Conservation (phyloP, 1,140 invertebrate genomes). For the Drosophila auraria region DNA sequence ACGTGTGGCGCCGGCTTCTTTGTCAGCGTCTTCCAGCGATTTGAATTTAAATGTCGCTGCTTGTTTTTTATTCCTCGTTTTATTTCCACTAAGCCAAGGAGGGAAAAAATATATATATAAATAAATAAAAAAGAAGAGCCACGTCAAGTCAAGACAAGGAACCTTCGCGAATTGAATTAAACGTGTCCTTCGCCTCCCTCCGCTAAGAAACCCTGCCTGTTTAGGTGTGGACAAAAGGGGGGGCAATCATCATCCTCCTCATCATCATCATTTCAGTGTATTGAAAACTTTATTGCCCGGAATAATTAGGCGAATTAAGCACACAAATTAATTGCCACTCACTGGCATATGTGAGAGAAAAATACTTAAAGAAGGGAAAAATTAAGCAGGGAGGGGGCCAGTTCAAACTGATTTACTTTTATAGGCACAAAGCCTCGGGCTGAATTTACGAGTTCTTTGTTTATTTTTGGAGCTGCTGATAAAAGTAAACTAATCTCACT, state of each 20-base stretch:
- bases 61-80: conserved; percentile 51
- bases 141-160: conserved; percentile 62
- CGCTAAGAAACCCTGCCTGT: conserved; percentile 12
- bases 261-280: conserved; percentile 60
- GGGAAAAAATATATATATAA: conserved; percentile 40
- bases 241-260: conserved; percentile 13
- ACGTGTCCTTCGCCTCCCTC: conserved; percentile 62
- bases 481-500: conserved; percentile 34
- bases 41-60: conserved; percentile 79
- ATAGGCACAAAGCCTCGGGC: conserved; percentile 65
- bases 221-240: conserved; percentile 58
- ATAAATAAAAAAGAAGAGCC: conserved; percentile 40
- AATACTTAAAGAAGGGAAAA: conserved; percentile 8
- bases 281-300: conserved; percentile 81
- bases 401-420: conserved; percentile 75
- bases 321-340: conserved; percentile 77
- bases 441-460: conserved; percentile 50
- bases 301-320: conserved; percentile 82
- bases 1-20: conserved; percentile 79
- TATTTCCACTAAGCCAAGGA: conserved; percentile 63
- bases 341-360: conserved; percentile 64
- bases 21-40: conserved; percentile 77
- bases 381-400: background rate
- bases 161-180: conserved; percentile 81
- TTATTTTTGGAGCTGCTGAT: conserved; percentile 8